Conservation (phyloP, 2,797 vertebrate genomes). For the Sebastes iracundus region DNA sequence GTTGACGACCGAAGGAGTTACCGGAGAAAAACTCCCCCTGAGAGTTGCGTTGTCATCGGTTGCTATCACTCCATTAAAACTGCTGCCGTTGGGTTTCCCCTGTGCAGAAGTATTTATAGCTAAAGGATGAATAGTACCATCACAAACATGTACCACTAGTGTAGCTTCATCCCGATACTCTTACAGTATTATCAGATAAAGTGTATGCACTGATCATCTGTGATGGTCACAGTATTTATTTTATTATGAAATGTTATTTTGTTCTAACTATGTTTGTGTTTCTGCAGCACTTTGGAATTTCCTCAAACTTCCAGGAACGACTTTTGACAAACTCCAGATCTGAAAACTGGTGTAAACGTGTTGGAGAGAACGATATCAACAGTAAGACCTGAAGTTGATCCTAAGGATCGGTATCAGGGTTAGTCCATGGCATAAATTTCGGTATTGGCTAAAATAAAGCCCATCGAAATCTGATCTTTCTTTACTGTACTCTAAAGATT, state of each 20-base stretch:
- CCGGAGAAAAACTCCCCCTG: neutral
- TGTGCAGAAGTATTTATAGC: slow-evolving; percentile 10
- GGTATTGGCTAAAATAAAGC: no score
- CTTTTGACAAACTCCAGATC: neutral
- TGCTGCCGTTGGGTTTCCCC: neutral
- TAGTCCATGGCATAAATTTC: no score
- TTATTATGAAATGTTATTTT: neutral
- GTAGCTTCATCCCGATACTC: neutral
- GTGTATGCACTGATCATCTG: neutral
- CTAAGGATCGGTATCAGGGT: neutral
- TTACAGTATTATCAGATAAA: neutral
- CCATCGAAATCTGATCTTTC: no score
- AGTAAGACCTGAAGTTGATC: neutral
- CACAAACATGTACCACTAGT: neutral
- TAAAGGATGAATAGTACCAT: neutral
- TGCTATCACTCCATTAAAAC: neutral
- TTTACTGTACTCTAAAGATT: no score
- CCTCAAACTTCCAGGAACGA: neutral
- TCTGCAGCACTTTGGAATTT: neutral
- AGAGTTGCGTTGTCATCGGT: neutral
- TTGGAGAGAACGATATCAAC: neutral
- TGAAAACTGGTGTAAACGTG: neutral
- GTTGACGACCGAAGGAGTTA: neutral
- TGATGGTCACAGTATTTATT: neutral
- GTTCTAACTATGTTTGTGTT: neutral